Conservation (phyloP, 2,888 invertebrate genomes). For the Meghimatium bilineatum region DNA sequence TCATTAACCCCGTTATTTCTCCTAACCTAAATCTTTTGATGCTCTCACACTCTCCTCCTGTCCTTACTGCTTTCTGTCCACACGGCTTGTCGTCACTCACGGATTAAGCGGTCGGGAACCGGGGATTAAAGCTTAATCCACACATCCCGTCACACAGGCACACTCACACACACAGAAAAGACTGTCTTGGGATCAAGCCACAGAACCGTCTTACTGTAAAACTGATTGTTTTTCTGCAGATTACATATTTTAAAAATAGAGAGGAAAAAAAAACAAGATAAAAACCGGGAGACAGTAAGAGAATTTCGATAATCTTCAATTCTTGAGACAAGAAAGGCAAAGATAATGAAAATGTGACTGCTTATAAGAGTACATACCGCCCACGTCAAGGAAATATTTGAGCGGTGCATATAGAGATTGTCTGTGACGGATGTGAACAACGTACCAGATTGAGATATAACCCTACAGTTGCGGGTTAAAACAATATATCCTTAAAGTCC, state of each 20-base stretch:
- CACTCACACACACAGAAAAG: background rate
- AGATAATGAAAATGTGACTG: background rate
- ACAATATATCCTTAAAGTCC: too few relatives aligned
- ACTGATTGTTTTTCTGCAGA: background rate
- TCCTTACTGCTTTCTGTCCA: background rate
- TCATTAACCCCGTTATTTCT: background rate
- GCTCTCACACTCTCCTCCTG: background rate
- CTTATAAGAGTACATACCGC: background rate
- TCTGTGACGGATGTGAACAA: too few relatives aligned
- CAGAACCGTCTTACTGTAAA: conserved; percentile 4
- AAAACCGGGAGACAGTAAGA: background rate
- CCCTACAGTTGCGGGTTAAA: too few relatives aligned
- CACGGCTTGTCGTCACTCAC: background rate
- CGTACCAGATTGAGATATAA: too few relatives aligned
- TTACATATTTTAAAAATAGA: background rate
- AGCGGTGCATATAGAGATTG: too few relatives aligned
- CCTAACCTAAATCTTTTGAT: background rate
- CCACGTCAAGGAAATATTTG: too few relatives aligned
- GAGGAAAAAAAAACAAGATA: background rate
- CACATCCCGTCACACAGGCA: background rate
- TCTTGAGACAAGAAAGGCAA: background rate
- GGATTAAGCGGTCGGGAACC: conserved; percentile 6
- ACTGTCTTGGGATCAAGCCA: background rate
- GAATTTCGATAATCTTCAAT: background rate
- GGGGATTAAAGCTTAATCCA: background rate